These are phyloP conservation scores for Acanthoscelides obtectus DNA, from an alignment of 2,888 invertebrate species.

Conservation along the genomic window DNA sequence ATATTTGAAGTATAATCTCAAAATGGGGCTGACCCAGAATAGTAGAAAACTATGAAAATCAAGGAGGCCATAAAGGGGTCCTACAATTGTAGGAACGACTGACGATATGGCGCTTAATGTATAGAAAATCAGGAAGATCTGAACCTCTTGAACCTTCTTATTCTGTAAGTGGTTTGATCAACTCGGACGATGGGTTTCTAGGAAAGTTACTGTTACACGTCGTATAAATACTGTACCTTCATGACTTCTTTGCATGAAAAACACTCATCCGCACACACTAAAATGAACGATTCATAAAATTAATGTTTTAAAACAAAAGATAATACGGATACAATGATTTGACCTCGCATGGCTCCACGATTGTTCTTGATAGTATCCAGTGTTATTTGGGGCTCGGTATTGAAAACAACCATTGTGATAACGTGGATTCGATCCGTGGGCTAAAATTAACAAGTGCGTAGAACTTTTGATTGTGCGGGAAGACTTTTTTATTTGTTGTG, in stretches of 20 bases:
- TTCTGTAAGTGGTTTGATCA: no score
- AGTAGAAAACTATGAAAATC: no score
- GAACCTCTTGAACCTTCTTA: no score
- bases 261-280: constrained; percentile 20
- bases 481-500: neutral
- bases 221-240: neutral
- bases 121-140: no score
- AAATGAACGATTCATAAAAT: constrained; percentile 15
- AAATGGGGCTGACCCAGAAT: no score
- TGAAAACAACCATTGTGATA: neutral
- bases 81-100: no score
- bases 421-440: neutral
- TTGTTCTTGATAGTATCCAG: constrained; percentile 27
- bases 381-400: constrained; percentile 15
- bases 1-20: no score
- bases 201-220: no score
- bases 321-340: constrained; percentile 17
- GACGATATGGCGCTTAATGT: no score
- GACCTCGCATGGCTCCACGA: constrained; percentile 23
- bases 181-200: no score
- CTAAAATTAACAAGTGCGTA: neutral
- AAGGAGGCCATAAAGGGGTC: no score
- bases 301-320: constrained; percentile 18
- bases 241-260: constrained; percentile 14
- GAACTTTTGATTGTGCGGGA: neutral